A percentile compares a stretch with the other conserved stretches of the same genome.
phyloP scores from a whole-genome alignment of 2,113 vertebrate genomes.

The Alectura lathami region DNA sequence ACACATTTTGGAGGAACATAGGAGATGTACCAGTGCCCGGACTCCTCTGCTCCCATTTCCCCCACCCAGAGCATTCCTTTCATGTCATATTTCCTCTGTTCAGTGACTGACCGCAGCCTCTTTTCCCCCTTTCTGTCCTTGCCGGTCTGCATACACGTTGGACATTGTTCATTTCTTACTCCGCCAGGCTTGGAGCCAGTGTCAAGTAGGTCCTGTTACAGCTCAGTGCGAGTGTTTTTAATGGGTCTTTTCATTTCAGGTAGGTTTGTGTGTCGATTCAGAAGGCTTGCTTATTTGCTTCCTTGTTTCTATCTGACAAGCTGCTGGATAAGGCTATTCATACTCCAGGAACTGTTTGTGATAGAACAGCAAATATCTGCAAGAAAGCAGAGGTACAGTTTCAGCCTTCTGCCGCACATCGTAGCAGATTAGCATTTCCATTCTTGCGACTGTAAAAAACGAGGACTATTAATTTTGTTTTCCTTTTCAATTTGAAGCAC shows the following conservation, averaged over 20 bases:
- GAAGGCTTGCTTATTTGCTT: conserved; percentile 75
- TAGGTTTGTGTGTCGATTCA: conserved; percentile 83
- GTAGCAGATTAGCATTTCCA: neutral
- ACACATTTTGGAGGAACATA: conserved; percentile 65
- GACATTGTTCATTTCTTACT: conserved; percentile 78
- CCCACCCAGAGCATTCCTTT: conserved; percentile 64
- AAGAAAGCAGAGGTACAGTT: conserved; percentile 11
- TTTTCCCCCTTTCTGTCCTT: conserved; percentile 60
- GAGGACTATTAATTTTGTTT: neutral
- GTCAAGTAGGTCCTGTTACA: conserved; percentile 89
- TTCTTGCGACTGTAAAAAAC: neutral
- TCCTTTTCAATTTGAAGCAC: neutral
- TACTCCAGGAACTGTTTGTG: conserved; percentile 98
- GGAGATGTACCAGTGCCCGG: conserved; percentile 65
- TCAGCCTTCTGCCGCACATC: neutral
- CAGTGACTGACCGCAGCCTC: conserved; percentile 73
- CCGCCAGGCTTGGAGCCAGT: conserved; percentile 78
- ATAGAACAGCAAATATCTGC: conserved; percentile 94
- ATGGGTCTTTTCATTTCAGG: conserved; percentile 77
- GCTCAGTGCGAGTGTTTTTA: conserved; percentile 81
- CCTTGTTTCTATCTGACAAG: conserved; percentile 58
- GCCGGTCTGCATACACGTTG: conserved; percentile 67
- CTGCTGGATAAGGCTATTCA: conserved; percentile 82
- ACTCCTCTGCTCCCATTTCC: conserved; percentile 53
- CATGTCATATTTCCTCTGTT: conserved; percentile 60